Conservation (phyloP, 1,140 invertebrate genomes). For the Probaryconus sp. region DNA sequence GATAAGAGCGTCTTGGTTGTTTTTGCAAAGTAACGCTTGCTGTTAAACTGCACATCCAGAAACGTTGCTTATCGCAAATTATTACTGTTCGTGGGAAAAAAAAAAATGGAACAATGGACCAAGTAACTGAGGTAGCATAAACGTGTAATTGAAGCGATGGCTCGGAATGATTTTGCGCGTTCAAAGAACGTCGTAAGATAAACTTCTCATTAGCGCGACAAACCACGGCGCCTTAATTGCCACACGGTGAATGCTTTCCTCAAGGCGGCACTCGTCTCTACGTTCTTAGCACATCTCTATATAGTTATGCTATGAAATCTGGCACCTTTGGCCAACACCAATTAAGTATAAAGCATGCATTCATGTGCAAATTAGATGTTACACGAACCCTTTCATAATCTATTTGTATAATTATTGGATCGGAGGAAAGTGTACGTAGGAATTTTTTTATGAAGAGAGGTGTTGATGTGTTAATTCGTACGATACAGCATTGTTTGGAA, state of each 20-base stretch:
- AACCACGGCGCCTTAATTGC: slow-evolving; percentile 64
- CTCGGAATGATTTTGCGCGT: slow-evolving; percentile 24
- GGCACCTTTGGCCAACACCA: slow-evolving; percentile 26
- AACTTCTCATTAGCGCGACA: slow-evolving; percentile 69
- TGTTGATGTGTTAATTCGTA: slow-evolving; percentile 20
- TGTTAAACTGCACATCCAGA: slow-evolving; percentile 18
- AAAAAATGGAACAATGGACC: slow-evolving; percentile 15
- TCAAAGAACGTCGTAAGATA: slow-evolving; percentile 56
- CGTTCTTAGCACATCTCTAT: slow-evolving; percentile 4
- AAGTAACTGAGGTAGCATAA: slow-evolving; percentile 6
- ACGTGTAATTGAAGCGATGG: slow-evolving; percentile 22
- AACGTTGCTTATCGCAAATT: slow-evolving; percentile 16
- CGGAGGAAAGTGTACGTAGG: slow-evolving; percentile 11
- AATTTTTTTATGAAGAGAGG: slow-evolving; percentile 23
- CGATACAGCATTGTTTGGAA: too few relatives aligned
- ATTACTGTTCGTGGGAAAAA: slow-evolving; percentile 26
- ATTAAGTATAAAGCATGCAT: slow-evolving; percentile 26
- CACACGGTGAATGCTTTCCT: slow-evolving; percentile 36
- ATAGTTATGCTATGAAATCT: slow-evolving; percentile 35
- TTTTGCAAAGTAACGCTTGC: slow-evolving; percentile 26
- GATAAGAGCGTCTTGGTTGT: slow-evolving; percentile 19
- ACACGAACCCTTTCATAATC: slow-evolving; percentile 30
- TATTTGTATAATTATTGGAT: slow-evolving; percentile 42
- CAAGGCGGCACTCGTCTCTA: slow-evolving; percentile 3
- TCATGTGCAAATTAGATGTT: slow-evolving; percentile 48